Evolutionary conservation across 2,113 vertebrate genomes (phyloP), one percentile per base, ranked within the genome.

Genomic region (Oncorhynchus tshawytscha): DNA sequence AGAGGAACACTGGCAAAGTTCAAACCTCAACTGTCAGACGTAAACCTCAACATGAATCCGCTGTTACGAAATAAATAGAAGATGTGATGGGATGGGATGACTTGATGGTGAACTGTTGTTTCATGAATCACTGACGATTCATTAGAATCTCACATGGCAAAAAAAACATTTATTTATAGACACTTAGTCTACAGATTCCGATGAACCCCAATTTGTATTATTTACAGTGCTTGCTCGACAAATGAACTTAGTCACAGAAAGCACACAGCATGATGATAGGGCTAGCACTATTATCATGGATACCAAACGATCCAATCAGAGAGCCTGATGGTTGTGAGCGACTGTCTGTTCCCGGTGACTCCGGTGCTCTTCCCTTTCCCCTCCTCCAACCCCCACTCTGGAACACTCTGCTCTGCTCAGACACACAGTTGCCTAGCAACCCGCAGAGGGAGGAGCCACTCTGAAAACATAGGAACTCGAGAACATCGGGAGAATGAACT

Each of bases 351-450:
- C 85, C 81, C 76, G 75, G 76, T 90, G 90, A 90, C 88, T 90
- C 91, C 78, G 85, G 77, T 78, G 86, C 84, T 75, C 84, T 80
- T 75, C 85, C 72, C 70, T 45, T 11, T 45, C 39, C 39, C 51
- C 51, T 71, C 54, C 81, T 73, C 88, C 83, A 83, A 84, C 90
- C 91, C 68, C 88, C 89, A 87, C 82, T 85, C 78, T 77, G 3
- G 25, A 8, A 81, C 64, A 24, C 59, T 62, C 59, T 24, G 59
- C 59, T 62, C 59, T 4, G 70, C 82, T 78, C 87, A 88, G 87
- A 84, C 84, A 72, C 77, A 75, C 9, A 69, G 89, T 92, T 86
- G 86, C 89, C 82, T 85, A 89, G 91, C 90, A 90, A 91, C 91
- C 78, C 45, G 39, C 75, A 79, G 29, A 82, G 67, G 78, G 12